Percentiles rank a stretch among this genome's conserved stretches.
phyloP scores from a whole-genome alignment of 2,797 vertebrate genomes.

The Molossus molossus region DNA sequence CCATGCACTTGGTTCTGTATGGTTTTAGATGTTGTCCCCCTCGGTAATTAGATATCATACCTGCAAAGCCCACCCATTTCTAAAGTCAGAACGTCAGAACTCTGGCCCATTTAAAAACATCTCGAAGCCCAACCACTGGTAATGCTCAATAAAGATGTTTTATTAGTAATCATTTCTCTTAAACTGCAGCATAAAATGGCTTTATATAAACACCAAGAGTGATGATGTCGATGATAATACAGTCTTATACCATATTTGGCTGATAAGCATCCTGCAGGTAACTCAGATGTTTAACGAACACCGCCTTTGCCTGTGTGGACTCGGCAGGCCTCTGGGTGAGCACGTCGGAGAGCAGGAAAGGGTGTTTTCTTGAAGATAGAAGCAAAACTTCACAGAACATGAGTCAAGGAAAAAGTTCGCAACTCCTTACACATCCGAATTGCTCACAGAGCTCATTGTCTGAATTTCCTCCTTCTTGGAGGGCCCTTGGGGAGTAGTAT shows the following conservation, averaged over 20 bases:
- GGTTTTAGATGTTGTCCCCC: background rate
- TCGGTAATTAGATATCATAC: background rate
- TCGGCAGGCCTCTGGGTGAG: background rate
- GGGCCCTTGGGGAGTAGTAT: background rate
- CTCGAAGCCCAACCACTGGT: background rate
- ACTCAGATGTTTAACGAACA: background rate
- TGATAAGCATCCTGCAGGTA: background rate
- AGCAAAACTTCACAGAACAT: background rate
- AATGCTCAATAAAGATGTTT: background rate
- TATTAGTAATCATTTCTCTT: background rate
- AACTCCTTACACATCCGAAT: background rate
- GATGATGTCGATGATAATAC: background rate
- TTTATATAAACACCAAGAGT: background rate
- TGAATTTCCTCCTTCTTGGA: background rate
- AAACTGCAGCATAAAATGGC: background rate
- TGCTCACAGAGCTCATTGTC: background rate
- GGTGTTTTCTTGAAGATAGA: background rate
- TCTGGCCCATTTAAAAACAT: background rate
- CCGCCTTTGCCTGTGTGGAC: background rate
- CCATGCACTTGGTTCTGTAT: background rate
- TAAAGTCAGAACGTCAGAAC: background rate
- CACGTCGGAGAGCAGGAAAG: background rate
- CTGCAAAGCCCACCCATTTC: background rate
- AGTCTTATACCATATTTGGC: background rate
- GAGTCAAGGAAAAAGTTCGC: background rate